Evolutionary conservation across 2,888 invertebrate genomes (phyloP), one percentile per base, ranked within the genome.

Genomic region (Philereme transversata): DNA sequence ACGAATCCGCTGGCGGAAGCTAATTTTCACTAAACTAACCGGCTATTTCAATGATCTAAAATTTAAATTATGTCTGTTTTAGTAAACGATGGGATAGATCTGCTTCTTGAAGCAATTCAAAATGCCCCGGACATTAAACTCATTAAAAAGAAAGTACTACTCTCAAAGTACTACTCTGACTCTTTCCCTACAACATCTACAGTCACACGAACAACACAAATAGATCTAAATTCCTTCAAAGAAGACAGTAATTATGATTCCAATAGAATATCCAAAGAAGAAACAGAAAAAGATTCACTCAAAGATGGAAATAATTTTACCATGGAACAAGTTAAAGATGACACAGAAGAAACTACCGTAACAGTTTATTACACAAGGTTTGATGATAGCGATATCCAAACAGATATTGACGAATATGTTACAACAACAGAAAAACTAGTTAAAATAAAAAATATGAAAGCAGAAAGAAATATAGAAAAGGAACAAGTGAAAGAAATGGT

Each of bases 1-100:
- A 22, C 22, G 22, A 22, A 22, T 1, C 22, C 22, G 22, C 22
- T 22, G 22, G 22, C 22, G 22, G 22, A 22, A 22, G 3, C 22
- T 22, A 22, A 3, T 22, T 22, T 22, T 22, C 22, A 1, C 22
- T 22, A 22, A 22, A 22, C 22, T 22, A 2, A 22, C 22, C 22
- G 22, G 3, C 22, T 22, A 22, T 22, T 22, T 22, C 3, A 22
- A 22, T 22, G 1, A 2, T 22, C 22, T 22, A 22, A 22, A 2
- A 22, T 22, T 22, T 22, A 22, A 22, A 22, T 3, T 22, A 47
- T 58, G 64, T 62, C 51, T 64, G 52, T 83, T 84, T 59, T 77
- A 89, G 89, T 71, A 2, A 79, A 81, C 8, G 90, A 90, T 57
- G 90, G 88, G 0, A 86, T 90, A 55, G 89, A 90, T 68, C 64